Percentiles rank a stretch among this genome's conserved stretches.
These are phyloP conservation scores for Alosa alosa DNA, from an alignment of 2,113 vertebrate species.

Conservation along the genomic window DNA sequence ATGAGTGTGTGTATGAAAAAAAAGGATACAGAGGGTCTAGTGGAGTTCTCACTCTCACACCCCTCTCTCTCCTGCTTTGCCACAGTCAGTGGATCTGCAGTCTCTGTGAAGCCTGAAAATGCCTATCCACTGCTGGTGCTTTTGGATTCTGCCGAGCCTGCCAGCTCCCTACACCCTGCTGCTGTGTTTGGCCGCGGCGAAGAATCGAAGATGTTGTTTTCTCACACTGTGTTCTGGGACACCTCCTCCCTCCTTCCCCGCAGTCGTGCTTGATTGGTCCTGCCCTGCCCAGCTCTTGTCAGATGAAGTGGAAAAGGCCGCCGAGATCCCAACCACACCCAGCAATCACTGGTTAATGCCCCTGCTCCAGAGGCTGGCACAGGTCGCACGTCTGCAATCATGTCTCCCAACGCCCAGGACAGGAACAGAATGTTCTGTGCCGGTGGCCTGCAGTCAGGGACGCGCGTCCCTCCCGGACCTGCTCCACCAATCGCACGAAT, in stretches of 20 bases:
- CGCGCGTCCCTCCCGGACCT: background rate
- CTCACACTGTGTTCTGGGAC: background rate
- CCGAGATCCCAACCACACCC: background rate
- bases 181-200: background rate
- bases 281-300: background rate
- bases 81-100: background rate
- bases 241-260: background rate
- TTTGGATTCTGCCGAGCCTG: background rate
- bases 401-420: background rate
- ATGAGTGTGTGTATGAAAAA: background rate
- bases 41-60: background rate
- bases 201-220: background rate
- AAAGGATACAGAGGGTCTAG: background rate
- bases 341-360: background rate
- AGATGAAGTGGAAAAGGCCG: background rate
- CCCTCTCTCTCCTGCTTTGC: background rate
- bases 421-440: background rate
- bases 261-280: background rate
- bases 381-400: background rate
- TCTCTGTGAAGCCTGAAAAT: background rate
- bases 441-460: background rate
- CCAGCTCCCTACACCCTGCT: background rate
- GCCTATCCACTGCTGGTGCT: background rate
- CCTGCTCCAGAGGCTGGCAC: background rate
- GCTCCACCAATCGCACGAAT: background rate